phyloP scores from a whole-genome alignment of 2,888 invertebrate genomes.

The Scrobipalpa costella region DNA sequence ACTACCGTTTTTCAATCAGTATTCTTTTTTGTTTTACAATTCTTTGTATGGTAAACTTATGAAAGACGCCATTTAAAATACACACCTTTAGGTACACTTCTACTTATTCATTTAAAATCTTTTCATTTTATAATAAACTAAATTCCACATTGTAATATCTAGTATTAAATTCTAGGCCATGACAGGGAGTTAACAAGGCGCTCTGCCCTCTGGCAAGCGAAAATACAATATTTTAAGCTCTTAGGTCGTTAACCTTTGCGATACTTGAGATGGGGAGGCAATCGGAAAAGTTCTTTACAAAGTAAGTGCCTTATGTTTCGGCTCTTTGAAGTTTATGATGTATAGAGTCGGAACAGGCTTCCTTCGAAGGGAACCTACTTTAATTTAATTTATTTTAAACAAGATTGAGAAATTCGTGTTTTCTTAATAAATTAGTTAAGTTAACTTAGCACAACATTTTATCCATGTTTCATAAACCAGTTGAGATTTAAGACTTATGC shows the following conservation, averaged over 20 bases:
- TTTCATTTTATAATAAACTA: no score
- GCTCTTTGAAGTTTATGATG: slow-evolving; percentile 14
- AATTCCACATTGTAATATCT: no score
- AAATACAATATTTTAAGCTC: background rate
- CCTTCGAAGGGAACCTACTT: background rate
- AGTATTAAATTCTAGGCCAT: no score
- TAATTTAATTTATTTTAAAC: background rate
- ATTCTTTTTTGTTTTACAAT: no score
- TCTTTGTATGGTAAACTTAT: no score
- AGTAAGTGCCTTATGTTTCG: slow-evolving; percentile 14
- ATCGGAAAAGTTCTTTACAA: slow-evolving; percentile 8
- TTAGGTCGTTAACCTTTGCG: background rate
- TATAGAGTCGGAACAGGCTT: background rate
- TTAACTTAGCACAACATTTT: background rate
- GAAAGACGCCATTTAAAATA: no score
- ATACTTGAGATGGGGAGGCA: slow-evolving; percentile 5
- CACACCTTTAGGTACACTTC: no score
- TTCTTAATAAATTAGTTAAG: background rate
- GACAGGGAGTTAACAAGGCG: no score
- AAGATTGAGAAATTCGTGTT: background rate
- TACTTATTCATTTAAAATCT: no score
- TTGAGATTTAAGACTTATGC: background rate
- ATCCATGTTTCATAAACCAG: background rate
- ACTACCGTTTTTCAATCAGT: no score
- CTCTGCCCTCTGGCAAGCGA: background rate